Evolutionary conservation across 1,140 invertebrate species (phyloP), one percentile per base, ranked within the genome.

Genomic region (Pseudomyrmex pallidus): DNA sequence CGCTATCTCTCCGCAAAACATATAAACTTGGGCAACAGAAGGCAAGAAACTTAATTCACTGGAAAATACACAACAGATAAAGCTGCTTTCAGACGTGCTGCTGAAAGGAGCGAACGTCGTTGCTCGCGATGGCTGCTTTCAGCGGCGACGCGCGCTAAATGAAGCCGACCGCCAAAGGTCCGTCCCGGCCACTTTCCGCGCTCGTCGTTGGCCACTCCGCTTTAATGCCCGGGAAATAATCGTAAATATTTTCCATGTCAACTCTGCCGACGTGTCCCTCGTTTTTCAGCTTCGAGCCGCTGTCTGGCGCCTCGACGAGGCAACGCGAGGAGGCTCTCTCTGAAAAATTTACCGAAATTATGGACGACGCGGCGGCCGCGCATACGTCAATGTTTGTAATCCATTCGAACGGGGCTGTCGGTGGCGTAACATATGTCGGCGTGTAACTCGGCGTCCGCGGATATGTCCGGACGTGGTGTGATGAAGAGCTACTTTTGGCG

Each of bases 41-140:
- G 84, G 87, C 89, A 90, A 89, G 90, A 89, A 90, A 90, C 88
- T 90, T 89, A 91, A 91, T 91, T 90, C 88, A 87, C 67, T 87
- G 89, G 88, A 90, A 91, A 91, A 91, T 91, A 90, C 90, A 90
- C 86, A 83, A 90, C 88, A 85, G 90, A 90, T 90, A 86, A 89
- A 90, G 89, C 87, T 90, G 87, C 77, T 87, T 85, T 84, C 80
- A 82, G 63, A 88, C 86, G 78, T 61, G 77, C 46, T 25, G 64
- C 64, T 59, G 83, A 78, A 61, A 61, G 44, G 64, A 61, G 10
- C 35, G 44, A 74, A 68, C 35, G 57, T 80, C 66, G 78, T 66
- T 82, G 67, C 46, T 73, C 62, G 61, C 52, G 78, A 83, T 63
- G 46, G 52, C 74, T 85, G 74, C 46, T 85, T 78, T 77, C 61